Evolutionary conservation across 1,140 invertebrate genomes (phyloP), one percentile per base, ranked within the genome.

Genomic region (Steinernema feltiae): DNA sequence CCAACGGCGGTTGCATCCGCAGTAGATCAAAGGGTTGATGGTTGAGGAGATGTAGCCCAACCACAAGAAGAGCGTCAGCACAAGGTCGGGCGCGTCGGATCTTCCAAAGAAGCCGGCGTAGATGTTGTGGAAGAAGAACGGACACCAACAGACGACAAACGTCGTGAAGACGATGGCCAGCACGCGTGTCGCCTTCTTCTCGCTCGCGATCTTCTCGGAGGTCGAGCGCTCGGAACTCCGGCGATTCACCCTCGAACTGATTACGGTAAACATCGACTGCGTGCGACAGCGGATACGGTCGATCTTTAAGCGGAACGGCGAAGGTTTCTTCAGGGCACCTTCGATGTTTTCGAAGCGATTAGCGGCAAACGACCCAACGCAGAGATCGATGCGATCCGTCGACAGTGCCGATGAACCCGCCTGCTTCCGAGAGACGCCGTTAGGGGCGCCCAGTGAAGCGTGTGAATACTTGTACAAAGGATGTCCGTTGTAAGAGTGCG

Each of bases 131-230:
- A 93, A 91, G 87, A 96, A 96, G 88, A 96, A 96, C 0, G 94
- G 94, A 0, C 93, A 91, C 94, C 94, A 96, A 7, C 95, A 89
- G 17, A 95, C 91, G 0, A 95, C 93, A 86, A 96, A 96, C 0
- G 93, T 93, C 84, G 94, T 93, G 87, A 95, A 96, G 0, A 96
- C 93, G 0, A 95, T 92, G 0, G 93, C 93, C 1, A 95, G 87
- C 0, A 95, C 93, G 88, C 95, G 94, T n/a, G 93, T 95, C 0
- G 94, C 94, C 85, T 95, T 95, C 83, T 94, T 93, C 85, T 96
- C 94, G 35, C 83, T 88, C 92, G 93, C 30, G 91, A 87, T 17
- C 91, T 92, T 21, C 92, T 91, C 71, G 87, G 41, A 75, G 80
- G 46, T 74, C 76, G 73, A 72, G 27, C 76, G 80, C 32, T 79